Evolutionary conservation across 2,888 invertebrate genomes (phyloP), one percentile per base, ranked within the genome.

Genomic region (Tetramorium bicarinatum): DNA sequence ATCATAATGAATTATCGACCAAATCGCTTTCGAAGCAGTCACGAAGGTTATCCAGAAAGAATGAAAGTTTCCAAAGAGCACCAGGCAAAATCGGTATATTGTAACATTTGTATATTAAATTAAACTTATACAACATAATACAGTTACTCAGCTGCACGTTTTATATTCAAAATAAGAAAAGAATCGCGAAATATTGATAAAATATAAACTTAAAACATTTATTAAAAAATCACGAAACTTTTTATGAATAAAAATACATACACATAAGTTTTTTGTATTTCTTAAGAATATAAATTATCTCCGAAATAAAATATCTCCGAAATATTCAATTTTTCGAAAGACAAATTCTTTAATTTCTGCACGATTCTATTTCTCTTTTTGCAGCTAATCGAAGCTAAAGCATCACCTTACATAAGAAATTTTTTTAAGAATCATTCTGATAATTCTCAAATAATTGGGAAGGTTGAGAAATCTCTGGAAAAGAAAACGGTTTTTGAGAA

Each of bases 401-500:
- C 52, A 13, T 7, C 54, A 9, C 0, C 44, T 15, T 18, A 15
- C n/a, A 34, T 71, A 47, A 34, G 29, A 34, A 34, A 34, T 34
- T 34, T 34, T 34, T 38, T n/a, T 41, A 13, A 66, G 3, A 71
- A 34, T 52, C 21, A 41, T 38, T 11, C 29, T 54, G 15, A 54
- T 25, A 41, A 18, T 64, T 72, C 29, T 4, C 44, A 34, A 71
- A 7, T 34, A 13, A 54, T 44, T 6, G 6, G 9, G 13, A 25
- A 75, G 6, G 8, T 52, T 41, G 47, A 59, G 21, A 74, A 74
- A 61, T 74, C 47, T 0, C 8, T 25, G 34, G 11, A 54, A 49
- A 83, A 64, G n/a, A 8, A 79, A 71, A 59, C 13, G 9, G 56
- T 25, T 18, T n/a, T 56, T 34, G 82, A 87, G 25, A 87, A 89